A percentile compares a stretch with the other conserved stretches of the same genome.
Evolutionary conservation across 1,140 invertebrate species (phyloP).

Genomic region (Drosophila chauvacae): DNA sequence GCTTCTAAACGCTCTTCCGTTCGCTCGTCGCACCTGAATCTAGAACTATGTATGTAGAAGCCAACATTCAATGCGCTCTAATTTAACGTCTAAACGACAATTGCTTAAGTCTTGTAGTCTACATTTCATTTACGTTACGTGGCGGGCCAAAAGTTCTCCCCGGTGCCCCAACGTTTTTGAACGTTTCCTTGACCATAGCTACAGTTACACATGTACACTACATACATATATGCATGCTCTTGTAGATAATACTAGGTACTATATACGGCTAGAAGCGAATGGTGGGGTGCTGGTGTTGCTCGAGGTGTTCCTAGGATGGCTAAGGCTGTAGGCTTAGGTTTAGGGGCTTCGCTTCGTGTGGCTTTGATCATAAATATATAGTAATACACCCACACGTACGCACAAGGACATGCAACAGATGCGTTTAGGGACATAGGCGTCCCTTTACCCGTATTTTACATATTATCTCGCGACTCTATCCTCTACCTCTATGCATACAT

Average conservation of each 20-base stretch:
- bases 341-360: slow-evolving; percentile 16
- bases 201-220: slow-evolving; percentile 25
- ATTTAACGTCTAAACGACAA: slow-evolving; percentile 84
- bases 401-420: slow-evolving; percentile 50
- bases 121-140: slow-evolving; percentile 59
- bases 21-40: slow-evolving; percentile 45
- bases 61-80: slow-evolving; percentile 84
- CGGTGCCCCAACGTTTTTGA: neutral
- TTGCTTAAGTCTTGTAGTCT: slow-evolving; percentile 85
- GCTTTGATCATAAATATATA: slow-evolving; percentile 31
- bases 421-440: slow-evolving; percentile 19
- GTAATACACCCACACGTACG: slow-evolving; percentile 27
- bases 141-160: slow-evolving; percentile 17
- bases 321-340: slow-evolving; percentile 47
- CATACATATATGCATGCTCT: neutral
- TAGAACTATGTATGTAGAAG: slow-evolving; percentile 62
- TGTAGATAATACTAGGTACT: slow-evolving; percentile 14
- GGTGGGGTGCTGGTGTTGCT: slow-evolving; percentile 20
- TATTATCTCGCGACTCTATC: slow-evolving; percentile 24
- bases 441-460: slow-evolving; percentile 62
- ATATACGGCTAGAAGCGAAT: slow-evolving; percentile 24
- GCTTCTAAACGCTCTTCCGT: slow-evolving; percentile 34
- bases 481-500: slow-evolving; percentile 18
- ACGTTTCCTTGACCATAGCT: slow-evolving; percentile 20
- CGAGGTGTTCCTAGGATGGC: slow-evolving; percentile 23